These are phyloP conservation scores for Nothoprocta pentlandii DNA, from an alignment of 2,113 vertebrate genomes.

Conservation along the genomic window DNA sequence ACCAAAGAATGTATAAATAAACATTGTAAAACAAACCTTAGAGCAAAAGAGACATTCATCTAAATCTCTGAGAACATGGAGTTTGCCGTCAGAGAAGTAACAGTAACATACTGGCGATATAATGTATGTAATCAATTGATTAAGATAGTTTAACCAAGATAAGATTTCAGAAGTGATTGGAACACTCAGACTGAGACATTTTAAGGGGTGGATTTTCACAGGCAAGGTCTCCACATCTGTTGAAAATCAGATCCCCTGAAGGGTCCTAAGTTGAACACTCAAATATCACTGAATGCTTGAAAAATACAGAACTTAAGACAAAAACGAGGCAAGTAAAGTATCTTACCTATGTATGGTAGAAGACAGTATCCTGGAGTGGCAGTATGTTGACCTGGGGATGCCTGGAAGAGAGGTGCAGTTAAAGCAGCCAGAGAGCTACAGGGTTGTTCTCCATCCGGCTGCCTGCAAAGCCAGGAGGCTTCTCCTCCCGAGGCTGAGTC, in stretches of 20 bases:
- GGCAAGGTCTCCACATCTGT: neutral
- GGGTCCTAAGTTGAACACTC: neutral
- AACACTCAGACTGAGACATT: neutral
- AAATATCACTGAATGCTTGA: neutral
- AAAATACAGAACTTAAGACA: neutral
- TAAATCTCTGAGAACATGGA: neutral
- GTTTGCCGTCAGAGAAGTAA: neutral
- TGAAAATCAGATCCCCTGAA: neutral
- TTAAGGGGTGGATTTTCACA: neutral
- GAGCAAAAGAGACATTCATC: neutral
- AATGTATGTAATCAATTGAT: neutral
- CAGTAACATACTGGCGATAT: neutral
- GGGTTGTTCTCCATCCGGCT: constrained; percentile 49
- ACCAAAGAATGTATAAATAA: neutral
- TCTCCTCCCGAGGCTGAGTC: constrained; percentile 76
- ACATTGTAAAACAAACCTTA: neutral
- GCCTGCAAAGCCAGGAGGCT: constrained; percentile 65
- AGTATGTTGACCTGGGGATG: neutral
- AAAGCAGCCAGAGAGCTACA: constrained; percentile 19
- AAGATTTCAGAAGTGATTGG: neutral
- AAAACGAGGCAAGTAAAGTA: neutral
- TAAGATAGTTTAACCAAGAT: neutral
- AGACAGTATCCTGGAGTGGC: neutral
- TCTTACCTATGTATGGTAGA: constrained; percentile 71
- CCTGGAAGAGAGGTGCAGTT: constrained; percentile 12